These are phyloP conservation scores for Entelurus aequoreus DNA, from an alignment of 2,113 vertebrate genomes.

Conservation along the genomic window DNA sequence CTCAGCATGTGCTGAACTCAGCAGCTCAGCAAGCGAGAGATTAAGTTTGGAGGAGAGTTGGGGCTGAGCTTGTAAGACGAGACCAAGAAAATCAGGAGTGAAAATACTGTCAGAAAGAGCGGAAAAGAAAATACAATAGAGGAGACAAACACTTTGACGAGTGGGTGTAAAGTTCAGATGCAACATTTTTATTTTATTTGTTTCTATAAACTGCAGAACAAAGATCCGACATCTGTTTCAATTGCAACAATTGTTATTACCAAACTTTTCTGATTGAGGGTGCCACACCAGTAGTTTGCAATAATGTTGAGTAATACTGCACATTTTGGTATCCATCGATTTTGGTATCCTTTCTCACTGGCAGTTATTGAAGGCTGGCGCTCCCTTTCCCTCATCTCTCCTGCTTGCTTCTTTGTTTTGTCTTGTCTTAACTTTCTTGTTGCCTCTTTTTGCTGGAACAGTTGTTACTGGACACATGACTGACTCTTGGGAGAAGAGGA, in stretches of 20 bases:
- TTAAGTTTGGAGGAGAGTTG: conserved; percentile 46
- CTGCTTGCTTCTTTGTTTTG: too few relatives aligned
- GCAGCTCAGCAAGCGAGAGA: conserved; percentile 47
- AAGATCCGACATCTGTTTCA: conserved; percentile 50
- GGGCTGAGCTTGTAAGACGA: conserved; percentile 12
- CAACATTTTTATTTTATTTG: conserved; percentile 17
- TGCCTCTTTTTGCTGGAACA: too few relatives aligned
- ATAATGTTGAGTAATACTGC: too few relatives aligned
- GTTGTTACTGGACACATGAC: too few relatives aligned
- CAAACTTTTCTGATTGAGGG: too few relatives aligned
- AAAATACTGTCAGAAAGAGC: conserved; percentile 4
- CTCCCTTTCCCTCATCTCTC: too few relatives aligned
- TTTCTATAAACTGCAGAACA: conserved; percentile 23
- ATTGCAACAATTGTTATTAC: conserved; percentile 49
- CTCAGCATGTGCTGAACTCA: conserved; percentile 47
- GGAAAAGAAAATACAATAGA: conserved; percentile 13
- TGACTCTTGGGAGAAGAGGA: too few relatives aligned
- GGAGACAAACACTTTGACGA: conserved; percentile 6
- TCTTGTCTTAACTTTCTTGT: too few relatives aligned
- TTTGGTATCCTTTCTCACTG: too few relatives aligned
- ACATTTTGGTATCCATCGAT: too few relatives aligned
- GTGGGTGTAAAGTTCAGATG: conserved; percentile 28
- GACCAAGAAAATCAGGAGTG: conserved; percentile 4
- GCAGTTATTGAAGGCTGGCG: too few relatives aligned
- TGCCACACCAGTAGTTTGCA: too few relatives aligned